Conservation (phyloP, 2,113 vertebrate species). For the zebrafish (Danio rerio) region GRCz12tu NC_133193.1:45023501-45024000, state of each 20-base stretch:
- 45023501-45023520: too few species aligned
- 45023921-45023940: background rate
- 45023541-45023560: too few species aligned
- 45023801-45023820: too few species aligned
- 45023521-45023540: too few species aligned
- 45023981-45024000: background rate
- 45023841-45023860: background rate
- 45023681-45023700: background rate
- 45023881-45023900: background rate
- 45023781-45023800: background rate
- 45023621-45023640: too few species aligned
- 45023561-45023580: too few species aligned
- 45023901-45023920: background rate
- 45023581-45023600: too few species aligned
- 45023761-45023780: too few species aligned
- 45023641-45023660: too few species aligned
- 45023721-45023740: background rate
- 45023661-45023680: background rate
- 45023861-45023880: background rate
- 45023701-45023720: background rate
- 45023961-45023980: background rate
- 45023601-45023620: too few species aligned
- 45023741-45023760: background rate
- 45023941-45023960: background rate
- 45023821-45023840: background rate